Base-by-base conservation (phyloP, 2,113 vertebrate genomes). In the Heterotis niloticus region DNA sequence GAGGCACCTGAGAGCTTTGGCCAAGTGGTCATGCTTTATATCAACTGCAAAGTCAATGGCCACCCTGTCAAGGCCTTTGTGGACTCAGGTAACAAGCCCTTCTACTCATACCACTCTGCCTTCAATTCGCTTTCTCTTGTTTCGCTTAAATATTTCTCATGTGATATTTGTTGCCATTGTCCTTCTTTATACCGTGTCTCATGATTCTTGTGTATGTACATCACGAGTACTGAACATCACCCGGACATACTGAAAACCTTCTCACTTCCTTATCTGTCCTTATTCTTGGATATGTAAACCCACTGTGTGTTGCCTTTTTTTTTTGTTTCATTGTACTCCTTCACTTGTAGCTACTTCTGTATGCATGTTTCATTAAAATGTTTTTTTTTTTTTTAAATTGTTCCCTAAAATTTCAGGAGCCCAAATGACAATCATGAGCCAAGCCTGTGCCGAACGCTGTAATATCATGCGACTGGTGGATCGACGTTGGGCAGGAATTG, bases 361-460 rank as follows among this genome's bases (percentile, higher is more conserved):
- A 62, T 62, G 13, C 59, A 62, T 62, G 13, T 62, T 62, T 10
- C 59, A 11, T 14, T 62, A 62, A 4, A 17, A 17, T 62, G 13
- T 62, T 14, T 62, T 62, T 62, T 11, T 59, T 9, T 59, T 11
- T 10, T 59, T 10, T 10, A 59, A 59, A 59, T 10, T 11, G 9
- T 59, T 11, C 11, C 9, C 57, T 62, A 17, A 62, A 62, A 17
- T 11, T 62, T 2, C 81, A 99, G 97, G 98, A 84, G 97, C 97
- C 81, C 98, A 99, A 89, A 99, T 99, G 98, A 99, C 98, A 71
- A 99, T 99, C 80, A 99, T 99, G 98, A 99, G 97, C 88, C 97
- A 99, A 80, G 95, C 98, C 0, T 99, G 97, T 84, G 98, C 97
- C 7, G 97, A 99, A 79, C 93, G 98, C 80, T 99, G 98, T 83